Evolutionary conservation across 2,113 vertebrate genomes (phyloP).

Genomic region (Pseudorhombus dupliciocellatus): DNA sequence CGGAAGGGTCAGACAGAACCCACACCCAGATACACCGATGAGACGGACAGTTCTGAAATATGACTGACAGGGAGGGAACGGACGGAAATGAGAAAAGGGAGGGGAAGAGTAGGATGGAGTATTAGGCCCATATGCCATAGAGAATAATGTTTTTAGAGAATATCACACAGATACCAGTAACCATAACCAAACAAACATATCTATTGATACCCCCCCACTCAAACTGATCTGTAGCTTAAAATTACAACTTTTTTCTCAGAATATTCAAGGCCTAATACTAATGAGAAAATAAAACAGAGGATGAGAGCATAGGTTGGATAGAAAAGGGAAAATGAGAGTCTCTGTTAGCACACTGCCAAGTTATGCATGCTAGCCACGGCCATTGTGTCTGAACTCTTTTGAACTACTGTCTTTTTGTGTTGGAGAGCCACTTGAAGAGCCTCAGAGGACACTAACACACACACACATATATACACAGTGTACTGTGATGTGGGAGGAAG

Average conservation of each 20-base stretch:
- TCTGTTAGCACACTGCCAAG: conserved; percentile 10
- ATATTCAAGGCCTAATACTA: not conserved
- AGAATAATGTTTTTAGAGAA: too few relatives aligned
- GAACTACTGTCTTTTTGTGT: conserved; percentile 69
- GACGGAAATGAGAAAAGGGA: conserved; percentile 3
- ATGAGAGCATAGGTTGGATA: conserved; percentile 3
- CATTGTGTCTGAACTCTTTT: conserved; percentile 72
- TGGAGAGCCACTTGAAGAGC: conserved; percentile 68
- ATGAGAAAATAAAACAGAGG: not conserved
- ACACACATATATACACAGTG: conserved; percentile 11
- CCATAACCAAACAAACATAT: too few relatives aligned
- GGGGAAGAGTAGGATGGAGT: not conserved
- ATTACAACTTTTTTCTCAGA: too few relatives aligned
- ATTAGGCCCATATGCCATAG: too few relatives aligned
- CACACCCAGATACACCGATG: conserved; percentile 31
- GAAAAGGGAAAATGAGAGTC: not conserved
- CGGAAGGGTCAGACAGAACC: conserved; percentile 52
- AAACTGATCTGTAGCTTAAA: too few relatives aligned
- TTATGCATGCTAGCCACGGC: conserved; percentile 5
- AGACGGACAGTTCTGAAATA: conserved; percentile 6
- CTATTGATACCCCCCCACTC: too few relatives aligned
- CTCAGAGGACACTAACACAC: conserved; percentile 63
- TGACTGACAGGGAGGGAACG: conserved; percentile 9
- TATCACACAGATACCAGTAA: too few relatives aligned
- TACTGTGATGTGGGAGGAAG: conserved; percentile 32